Base-by-base conservation (phyloP, 2,888 invertebrate genomes). In the Gymnoscelis rufifasciata region DNA sequence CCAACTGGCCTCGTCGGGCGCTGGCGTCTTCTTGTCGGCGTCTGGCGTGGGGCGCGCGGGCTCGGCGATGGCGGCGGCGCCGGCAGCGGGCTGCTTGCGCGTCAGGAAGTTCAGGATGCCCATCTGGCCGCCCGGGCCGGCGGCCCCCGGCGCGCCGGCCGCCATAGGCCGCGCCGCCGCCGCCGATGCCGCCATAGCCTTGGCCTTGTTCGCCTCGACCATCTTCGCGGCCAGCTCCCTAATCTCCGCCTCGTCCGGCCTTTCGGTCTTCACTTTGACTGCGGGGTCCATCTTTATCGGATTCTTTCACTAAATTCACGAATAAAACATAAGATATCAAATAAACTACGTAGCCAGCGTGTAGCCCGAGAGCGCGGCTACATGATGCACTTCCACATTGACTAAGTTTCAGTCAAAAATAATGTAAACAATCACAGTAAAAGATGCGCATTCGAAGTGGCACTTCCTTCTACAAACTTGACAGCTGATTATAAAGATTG, bases 171-270 rank as follows among this genome's bases (percentile, higher is more conserved):
- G 89, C 38, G 86, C 75, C 66, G 83, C 90, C 64, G 89, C 90
- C 53, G 81, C 87, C 27, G 88, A 80, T 15, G 83, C 78, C 56
- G 84, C 77, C 64, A 82, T 56, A 39, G 90, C 86, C 52, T 91
- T 91, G 61, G 92, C 92, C 78, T 93, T 93, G 77, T 95, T 93
- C 49, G 93, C 93, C 83, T 95, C 95, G 81, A 93, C 91, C 92
- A 96, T 93, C 83, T 95, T 95, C 66, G 94, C 94, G 59, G 96
- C 96, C 87, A 96, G 74, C 81, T 94, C 95, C 69, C 92, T 90
- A 71, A 96, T 96, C 88, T 96, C 96, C 61, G 94, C 94, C 78
- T 96, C 96, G 89, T 96, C 95, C 56, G 92, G 92, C 76, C 91
- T 89, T 82, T 94, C 94, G 61, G 92, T 91, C 78, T 94, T 94